Base-by-base conservation (phyloP, 92 coral and sea anemone species). In the Epizoanthus rinbou region DNA sequence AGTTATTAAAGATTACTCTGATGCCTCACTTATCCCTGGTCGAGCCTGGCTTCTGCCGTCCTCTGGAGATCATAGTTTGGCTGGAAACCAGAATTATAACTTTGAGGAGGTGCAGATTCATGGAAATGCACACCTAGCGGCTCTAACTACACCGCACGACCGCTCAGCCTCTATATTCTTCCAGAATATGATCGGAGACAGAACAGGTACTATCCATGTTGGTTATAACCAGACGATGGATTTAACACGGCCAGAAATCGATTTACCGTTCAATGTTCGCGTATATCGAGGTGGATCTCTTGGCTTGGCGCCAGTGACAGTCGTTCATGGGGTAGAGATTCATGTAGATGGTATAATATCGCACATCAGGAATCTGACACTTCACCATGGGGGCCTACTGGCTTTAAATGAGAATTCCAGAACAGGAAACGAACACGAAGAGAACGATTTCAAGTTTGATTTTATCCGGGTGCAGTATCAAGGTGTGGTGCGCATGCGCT, bases 101-200 rank as follows among this genome's bases (percentile, higher is more conserved):
- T 91, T 91, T 78, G 94, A 91, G 75, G 94, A 91, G 79, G 69
- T 91, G 16, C 94, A 91, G 75, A 85, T 91, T 10, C 83, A 85
- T 31, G 94, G 90, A 21, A 89, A 91, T 22, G 90, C 85, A 3
- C 94, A 91, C 45, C 75, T 91, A 16, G 91, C 88, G 23, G 85
- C 76, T 17, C 88, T 88, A 22, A 86, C 90, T 28, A 63, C 63
- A 52, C 90, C 90, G 8, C 86, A 53, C 3, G 86, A 79, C 16
- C 86, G 90, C 35, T 84, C 92, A 25, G 90, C 94, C n/a, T 88
- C 91, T 59, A 69, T 91, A 72, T 75, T 82, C 41, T 91, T 91
- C 25, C 87, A 88, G 24, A 86, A 91, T 86, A 91, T 91, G 94
- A 91, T 91, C 45, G 94, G 94, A 14, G 94, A 91, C 66, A 88